Evolutionary conservation across 2,797 vertebrate species (phyloP).

Genomic region (Coreius guichenoti): DNA sequence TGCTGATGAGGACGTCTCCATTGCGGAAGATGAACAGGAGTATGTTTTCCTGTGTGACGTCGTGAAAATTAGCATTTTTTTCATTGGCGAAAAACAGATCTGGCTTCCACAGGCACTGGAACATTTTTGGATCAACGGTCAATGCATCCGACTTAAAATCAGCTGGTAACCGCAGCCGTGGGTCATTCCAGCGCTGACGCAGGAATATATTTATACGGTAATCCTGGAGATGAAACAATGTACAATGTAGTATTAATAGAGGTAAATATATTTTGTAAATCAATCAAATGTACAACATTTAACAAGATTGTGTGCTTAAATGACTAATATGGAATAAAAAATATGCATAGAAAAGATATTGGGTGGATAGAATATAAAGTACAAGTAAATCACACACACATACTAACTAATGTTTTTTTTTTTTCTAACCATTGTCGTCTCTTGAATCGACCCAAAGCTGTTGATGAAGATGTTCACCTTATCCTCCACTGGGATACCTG

Average conservation of each 20-base stretch:
- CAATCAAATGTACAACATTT: background rate
- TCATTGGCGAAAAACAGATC: constrained; percentile 98
- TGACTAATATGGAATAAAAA: background rate
- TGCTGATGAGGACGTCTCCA: constrained; percentile 94
- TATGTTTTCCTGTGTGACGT: constrained; percentile 97
- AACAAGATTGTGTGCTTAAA: background rate
- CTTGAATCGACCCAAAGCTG: constrained; percentile 98
- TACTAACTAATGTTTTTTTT: background rate
- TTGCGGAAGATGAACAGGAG: constrained; percentile 96
- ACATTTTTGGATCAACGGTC: constrained; percentile 96
- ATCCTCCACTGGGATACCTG: constrained; percentile 95
- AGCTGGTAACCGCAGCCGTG: constrained; percentile 88
- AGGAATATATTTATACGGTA: constrained; percentile 97
- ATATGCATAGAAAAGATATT: background rate
- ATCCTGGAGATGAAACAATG: constrained; percentile 77
- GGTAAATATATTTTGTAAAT: background rate
- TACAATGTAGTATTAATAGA: background rate
- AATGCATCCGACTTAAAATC: constrained; percentile 92
- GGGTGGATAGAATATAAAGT: background rate
- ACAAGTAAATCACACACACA: background rate
- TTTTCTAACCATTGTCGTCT: constrained; percentile 92
- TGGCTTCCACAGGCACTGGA: constrained; percentile 98
- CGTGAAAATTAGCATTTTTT: constrained; percentile 97
- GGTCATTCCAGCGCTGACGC: constrained; percentile 96
- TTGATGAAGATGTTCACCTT: constrained; percentile 98